These are phyloP conservation scores for Enteromius thamalakanensis DNA, from an alignment of 2,797 vertebrate species.

Conservation along the genomic window DNA sequence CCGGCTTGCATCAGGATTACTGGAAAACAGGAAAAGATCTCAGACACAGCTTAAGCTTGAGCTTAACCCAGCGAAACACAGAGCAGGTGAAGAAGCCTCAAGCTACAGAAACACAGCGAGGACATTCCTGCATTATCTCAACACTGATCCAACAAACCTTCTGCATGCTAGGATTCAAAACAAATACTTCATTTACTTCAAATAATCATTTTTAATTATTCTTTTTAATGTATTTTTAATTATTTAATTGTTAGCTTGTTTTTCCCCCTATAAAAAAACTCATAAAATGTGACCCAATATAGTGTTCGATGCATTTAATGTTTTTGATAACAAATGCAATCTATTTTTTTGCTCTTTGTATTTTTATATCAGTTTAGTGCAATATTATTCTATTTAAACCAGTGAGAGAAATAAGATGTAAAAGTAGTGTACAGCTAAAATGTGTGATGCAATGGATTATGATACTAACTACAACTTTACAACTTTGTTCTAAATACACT, in stretches of 20 bases:
- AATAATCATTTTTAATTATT: too few species aligned
- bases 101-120: not conserved
- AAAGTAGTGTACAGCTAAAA: not conserved
- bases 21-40: not conserved
- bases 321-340: not conserved
- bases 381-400: not conserved
- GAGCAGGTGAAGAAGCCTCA: not conserved
- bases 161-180: not conserved
- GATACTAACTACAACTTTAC: too few species aligned
- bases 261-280: not conserved
- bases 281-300: not conserved
- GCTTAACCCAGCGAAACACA: not conserved
- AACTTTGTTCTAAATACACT: too few species aligned
- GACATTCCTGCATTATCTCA: not conserved
- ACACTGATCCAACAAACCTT: not conserved
- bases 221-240: too few species aligned
- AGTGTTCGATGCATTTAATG: not conserved
- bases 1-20: not conserved
- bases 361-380: not conserved
- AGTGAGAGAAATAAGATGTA: not conserved
- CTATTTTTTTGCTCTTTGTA: not conserved
- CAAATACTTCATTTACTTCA: not conserved
- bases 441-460: too few species aligned
- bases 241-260: not conserved
- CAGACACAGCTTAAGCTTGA: too few species aligned